These are phyloP conservation scores for Chirona hameri DNA, from an alignment of 2,888 invertebrate species.

Conservation along the genomic window DNA sequence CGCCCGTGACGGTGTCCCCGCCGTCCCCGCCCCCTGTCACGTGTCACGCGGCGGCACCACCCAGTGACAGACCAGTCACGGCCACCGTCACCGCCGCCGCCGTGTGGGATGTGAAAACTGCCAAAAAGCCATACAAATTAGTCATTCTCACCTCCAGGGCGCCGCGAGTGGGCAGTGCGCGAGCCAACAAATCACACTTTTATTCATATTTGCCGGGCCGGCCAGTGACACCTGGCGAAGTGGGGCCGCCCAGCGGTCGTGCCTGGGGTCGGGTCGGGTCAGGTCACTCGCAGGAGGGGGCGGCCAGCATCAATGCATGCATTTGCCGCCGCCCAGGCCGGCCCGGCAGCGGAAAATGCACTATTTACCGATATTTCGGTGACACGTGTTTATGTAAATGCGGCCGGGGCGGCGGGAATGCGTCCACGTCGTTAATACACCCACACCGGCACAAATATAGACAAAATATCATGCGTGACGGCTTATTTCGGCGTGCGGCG, in stretches of 20 bases:
- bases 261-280: neutral
- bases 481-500: neutral
- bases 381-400: conserved; percentile 22
- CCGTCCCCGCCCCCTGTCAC: too few relatives aligned
- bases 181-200: conserved; percentile 12
- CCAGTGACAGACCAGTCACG: neutral
- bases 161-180: neutral
- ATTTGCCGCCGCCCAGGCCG: neutral
- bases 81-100: too few relatives aligned
- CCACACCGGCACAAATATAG: conserved; percentile 1
- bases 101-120: conserved; percentile 3
- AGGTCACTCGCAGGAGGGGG: neutral
- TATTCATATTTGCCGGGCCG: neutral
- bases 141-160: conserved; percentile 9
- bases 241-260: neutral
- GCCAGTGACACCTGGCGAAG: neutral
- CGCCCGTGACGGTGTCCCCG: too few relatives aligned
- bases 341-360: neutral
- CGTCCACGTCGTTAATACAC: neutral
- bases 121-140: conserved; percentile 22
- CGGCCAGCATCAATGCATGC: neutral
- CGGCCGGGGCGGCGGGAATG: neutral
- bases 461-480: neutral
- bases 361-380: neutral
- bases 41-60: too few relatives aligned